Conservation (phyloP, 2,113 vertebrate genomes). For the Copsychus sechellarum region DNA sequence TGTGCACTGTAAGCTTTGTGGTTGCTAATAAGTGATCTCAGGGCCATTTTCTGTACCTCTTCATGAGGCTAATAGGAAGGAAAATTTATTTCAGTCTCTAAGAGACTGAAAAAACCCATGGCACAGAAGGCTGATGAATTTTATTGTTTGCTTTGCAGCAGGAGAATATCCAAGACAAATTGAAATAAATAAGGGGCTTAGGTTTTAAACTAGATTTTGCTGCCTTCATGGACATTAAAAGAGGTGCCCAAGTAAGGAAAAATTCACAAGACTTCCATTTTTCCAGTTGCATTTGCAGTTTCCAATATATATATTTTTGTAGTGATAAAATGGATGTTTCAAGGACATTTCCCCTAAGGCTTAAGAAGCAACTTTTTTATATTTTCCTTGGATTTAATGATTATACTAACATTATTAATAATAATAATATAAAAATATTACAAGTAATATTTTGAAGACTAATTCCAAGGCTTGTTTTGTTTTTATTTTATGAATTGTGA, state of each 20-base stretch:
- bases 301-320: background rate
- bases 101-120: background rate
- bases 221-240: background rate
- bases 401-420: background rate
- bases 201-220: background rate
- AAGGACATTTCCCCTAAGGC: background rate
- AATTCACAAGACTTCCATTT: background rate
- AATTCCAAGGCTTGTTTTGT: background rate
- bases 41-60: slow-evolving; percentile 5
- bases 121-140: background rate
- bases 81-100: background rate
- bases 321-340: background rate
- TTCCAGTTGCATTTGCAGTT: background rate
- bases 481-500: background rate
- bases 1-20: background rate
- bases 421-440: background rate
- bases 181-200: slow-evolving; percentile 2
- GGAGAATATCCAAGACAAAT: background rate
- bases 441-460: background rate
- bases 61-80: background rate
- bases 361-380: background rate
- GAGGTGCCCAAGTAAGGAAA: background rate
- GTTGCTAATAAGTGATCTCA: background rate
- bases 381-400: background rate
- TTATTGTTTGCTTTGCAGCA: background rate